Conservation (phyloP, 2,113 vertebrate species). For the Pollachius pollachius region DNA sequence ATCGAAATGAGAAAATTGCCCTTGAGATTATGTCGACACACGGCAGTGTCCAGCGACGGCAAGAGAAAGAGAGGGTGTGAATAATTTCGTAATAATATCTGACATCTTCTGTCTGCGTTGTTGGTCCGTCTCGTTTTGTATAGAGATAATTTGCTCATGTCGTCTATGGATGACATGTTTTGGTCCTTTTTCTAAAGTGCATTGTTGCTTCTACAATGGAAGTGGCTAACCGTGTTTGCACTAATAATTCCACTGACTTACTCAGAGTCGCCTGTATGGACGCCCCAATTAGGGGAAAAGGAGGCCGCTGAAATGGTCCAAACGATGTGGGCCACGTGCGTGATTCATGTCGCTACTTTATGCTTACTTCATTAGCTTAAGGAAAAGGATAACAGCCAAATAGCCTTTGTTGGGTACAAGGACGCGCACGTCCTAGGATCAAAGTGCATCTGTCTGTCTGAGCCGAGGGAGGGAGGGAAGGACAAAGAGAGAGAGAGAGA, state of each 20-base stretch:
- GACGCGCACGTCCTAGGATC: too few species aligned
- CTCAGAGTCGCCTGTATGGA: too few species aligned
- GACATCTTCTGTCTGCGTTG: slow-evolving; percentile 28
- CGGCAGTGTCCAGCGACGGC: slow-evolving; percentile 22
- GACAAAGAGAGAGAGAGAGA: too few species aligned
- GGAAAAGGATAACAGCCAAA: too few species aligned
- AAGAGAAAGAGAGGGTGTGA: background rate
- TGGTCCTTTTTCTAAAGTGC: background rate
- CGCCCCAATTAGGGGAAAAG: too few species aligned
- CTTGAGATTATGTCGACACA: slow-evolving; percentile 30
- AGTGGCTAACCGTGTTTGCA: background rate
- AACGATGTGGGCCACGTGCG: too few species aligned
- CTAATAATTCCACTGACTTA: background rate
- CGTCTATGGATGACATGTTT: background rate
- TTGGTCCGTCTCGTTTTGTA: slow-evolving; percentile 31
- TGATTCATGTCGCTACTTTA: too few species aligned
- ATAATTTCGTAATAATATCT: slow-evolving; percentile 28
- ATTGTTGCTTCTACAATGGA: slow-evolving; percentile 17
- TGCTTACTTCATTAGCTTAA: too few species aligned
- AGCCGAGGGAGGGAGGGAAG: too few species aligned
- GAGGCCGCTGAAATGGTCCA: too few species aligned
- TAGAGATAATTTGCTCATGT: slow-evolving; percentile 20
- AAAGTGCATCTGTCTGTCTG: too few species aligned
- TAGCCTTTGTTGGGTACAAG: too few species aligned
- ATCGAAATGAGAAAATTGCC: slow-evolving; percentile 16